phyloP scores from a whole-genome alignment of 2,797 vertebrate species.

The Hemibagrus guttatus region DNA sequence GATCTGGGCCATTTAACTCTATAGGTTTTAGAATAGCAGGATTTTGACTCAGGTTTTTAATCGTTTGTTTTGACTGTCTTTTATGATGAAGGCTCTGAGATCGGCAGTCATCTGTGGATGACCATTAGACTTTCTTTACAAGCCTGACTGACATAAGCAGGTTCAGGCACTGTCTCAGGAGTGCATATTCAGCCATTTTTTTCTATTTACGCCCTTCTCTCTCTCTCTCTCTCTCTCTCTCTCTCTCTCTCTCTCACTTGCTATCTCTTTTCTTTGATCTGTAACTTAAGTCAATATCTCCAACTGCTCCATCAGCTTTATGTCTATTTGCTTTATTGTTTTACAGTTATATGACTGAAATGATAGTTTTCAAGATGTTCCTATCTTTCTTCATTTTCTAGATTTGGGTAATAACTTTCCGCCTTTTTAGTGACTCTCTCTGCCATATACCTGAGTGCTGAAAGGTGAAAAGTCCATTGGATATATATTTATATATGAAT shows the following conservation, averaged over 20 bases:
- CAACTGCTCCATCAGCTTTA: not conserved
- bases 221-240: slow-evolving; percentile 18
- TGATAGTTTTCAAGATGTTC: slow-evolving; percentile 8
- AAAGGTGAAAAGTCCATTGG: not conserved
- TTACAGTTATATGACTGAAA: slow-evolving; percentile 26
- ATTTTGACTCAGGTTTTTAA: not conserved
- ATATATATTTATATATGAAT: too few relatives aligned
- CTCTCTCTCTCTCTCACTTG: slow-evolving; percentile 19
- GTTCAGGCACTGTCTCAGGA: not conserved
- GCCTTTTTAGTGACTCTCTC: slow-evolving; percentile 8
- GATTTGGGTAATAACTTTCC: slow-evolving; percentile 9
- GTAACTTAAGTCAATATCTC: not conserved
- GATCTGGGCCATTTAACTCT: slow-evolving; percentile 17
- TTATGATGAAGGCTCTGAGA: slow-evolving; percentile 21
- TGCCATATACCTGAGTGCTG: not conserved
- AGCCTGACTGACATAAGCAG: slow-evolving; percentile 23
- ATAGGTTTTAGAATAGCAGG: slow-evolving; percentile 25
- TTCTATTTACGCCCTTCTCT: not conserved
- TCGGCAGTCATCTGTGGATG: slow-evolving; percentile 32
- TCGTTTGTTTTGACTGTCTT: slow-evolving; percentile 32
- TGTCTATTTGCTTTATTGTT: slow-evolving; percentile 14
- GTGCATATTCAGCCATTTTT: not conserved
- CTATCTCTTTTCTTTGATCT: slow-evolving; percentile 30
- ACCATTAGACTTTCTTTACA: slow-evolving; percentile 27
- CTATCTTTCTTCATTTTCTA: not conserved